Evolutionary conservation across 2,113 vertebrate species (phyloP).

Genomic region (Rhinolophus sinicus): DNA sequence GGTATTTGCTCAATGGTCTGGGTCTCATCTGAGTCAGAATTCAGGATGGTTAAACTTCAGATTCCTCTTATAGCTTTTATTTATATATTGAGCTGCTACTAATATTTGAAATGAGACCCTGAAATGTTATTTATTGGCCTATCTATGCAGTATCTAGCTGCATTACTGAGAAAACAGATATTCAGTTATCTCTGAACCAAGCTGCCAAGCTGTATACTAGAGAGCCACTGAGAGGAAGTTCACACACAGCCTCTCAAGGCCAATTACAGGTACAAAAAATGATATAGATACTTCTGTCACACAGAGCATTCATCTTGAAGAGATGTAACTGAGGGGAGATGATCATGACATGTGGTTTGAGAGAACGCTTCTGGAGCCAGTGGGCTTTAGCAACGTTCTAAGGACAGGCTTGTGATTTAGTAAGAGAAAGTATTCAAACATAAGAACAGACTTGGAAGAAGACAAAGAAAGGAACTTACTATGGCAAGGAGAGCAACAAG

Average conservation of each 20-base stretch:
- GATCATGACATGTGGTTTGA: accelerated
- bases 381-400: too few species aligned
- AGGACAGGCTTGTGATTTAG: background rate
- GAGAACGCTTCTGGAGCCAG: background rate
- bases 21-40: background rate
- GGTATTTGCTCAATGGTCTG: background rate
- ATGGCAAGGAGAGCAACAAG: background rate
- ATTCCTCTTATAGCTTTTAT: background rate
- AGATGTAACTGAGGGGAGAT: too few species aligned
- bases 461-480: background rate
- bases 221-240: background rate
- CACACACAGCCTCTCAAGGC: background rate
- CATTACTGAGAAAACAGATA: background rate
- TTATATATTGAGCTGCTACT: background rate
- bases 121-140: background rate
- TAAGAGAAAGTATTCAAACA: background rate
- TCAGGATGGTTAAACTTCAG: background rate
- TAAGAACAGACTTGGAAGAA: background rate
- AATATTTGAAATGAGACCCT: background rate
- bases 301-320: background rate
- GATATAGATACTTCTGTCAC: accelerated
- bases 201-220: accelerated
- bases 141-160: background rate
- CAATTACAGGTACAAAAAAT: background rate
- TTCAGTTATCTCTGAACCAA: background rate